These are phyloP conservation scores for Ceuthmochares aereus DNA, from an alignment of 2,113 vertebrate genomes.

Conservation along the genomic window DNA sequence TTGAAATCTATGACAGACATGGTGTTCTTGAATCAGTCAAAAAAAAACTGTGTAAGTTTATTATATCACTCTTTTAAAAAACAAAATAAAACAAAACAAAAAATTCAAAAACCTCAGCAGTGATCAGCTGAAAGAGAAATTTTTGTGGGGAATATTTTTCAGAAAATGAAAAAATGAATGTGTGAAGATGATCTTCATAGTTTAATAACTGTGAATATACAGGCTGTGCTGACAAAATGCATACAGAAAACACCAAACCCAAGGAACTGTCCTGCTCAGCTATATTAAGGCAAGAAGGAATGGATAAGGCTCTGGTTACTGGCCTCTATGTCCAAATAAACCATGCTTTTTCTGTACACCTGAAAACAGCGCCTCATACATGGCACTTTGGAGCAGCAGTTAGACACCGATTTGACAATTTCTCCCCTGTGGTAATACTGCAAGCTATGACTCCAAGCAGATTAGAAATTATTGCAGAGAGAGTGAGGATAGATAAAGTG, in stretches of 20 bases:
- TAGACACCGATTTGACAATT: not conserved
- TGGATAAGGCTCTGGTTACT: not conserved
- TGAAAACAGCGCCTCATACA: not conserved
- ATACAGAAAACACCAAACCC: not conserved
- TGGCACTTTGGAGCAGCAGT: rapidly evolving
- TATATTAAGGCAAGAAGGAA: not conserved
- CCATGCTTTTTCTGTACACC: not conserved
- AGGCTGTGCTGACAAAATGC: not conserved
- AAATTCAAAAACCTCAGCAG: not conserved
- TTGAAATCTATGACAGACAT: not conserved
- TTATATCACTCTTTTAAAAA: not conserved
- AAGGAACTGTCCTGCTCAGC: not conserved
- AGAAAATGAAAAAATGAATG: not conserved
- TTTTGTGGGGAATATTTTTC: not conserved
- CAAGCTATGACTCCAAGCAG: not conserved
- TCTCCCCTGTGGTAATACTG: not conserved
- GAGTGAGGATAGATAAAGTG: not conserved
- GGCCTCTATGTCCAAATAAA: not conserved
- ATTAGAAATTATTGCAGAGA: not conserved
- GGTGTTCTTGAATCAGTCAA: not conserved
- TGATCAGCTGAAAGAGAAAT: not conserved
- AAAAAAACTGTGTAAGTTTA: not conserved
- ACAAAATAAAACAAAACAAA: not conserved
- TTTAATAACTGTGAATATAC: not conserved
- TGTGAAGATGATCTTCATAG: not conserved